These are phyloP conservation scores for Sinocyclocheilus anophthalmus DNA, from an alignment of 2,113 vertebrate species.

Conservation along the genomic window DNA sequence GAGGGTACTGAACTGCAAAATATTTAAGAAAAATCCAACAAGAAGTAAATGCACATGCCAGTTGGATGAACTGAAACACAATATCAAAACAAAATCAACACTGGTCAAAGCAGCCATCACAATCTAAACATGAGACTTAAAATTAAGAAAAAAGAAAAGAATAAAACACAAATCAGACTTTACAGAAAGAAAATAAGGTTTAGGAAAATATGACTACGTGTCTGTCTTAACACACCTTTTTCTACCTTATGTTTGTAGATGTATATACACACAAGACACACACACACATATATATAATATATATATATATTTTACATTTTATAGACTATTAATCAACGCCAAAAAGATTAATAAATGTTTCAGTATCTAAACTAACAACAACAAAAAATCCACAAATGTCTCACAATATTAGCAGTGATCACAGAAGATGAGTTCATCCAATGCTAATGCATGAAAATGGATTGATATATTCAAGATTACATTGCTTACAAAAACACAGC, in stretches of 20 bases:
- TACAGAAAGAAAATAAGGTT: background rate
- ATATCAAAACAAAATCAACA: constrained; percentile 28
- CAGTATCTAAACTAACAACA: too few species aligned
- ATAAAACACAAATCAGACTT: background rate
- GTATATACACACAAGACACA: too few species aligned
- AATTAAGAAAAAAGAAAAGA: background rate
- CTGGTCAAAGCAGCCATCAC: constrained; percentile 1
- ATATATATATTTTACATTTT: too few species aligned
- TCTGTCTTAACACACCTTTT: background rate
- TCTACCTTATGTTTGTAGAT: background rate
- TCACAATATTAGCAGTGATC: constrained; percentile 13
- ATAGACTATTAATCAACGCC: too few species aligned
- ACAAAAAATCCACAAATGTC: background rate
- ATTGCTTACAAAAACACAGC: constrained; percentile 23
- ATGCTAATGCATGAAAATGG: constrained; percentile 8
- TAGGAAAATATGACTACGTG: background rate
- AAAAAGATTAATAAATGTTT: too few species aligned
- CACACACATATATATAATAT: too few species aligned
- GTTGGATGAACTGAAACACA: background rate
- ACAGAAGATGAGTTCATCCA: constrained; percentile 12
- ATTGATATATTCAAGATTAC: constrained; percentile 12
- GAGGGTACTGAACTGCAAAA: background rate
- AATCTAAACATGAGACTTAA: constrained; percentile 6
- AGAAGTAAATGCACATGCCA: background rate
- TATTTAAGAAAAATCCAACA: background rate